Evolutionary conservation across 2,888 invertebrate genomes (phyloP), one percentile per base, ranked within the genome.

Genomic region (Drosophila trichaetosa): DNA sequence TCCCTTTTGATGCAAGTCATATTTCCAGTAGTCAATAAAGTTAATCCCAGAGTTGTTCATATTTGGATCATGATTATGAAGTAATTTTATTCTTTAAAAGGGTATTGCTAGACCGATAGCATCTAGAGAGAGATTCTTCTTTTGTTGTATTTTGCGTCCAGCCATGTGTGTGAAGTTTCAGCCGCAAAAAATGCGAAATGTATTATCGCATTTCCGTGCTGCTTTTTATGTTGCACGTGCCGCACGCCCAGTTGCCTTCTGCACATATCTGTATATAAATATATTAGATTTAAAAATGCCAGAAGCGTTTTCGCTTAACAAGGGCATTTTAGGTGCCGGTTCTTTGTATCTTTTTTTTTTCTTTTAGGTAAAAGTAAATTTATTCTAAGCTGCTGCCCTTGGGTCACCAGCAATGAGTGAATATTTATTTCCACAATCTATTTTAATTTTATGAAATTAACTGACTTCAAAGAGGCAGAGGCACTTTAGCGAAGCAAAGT

Each of bases 201-300:
- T 80, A 71, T 76, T 79, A 71, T 80, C 68, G 68, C 48, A 69
- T 76, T 76, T 79, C 72, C 71, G 72, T 71, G 72, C 65, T 56
- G 72, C 51, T 72, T 69, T 80, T 80, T 76, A 80, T 76, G 80
- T 66, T 72, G 65, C 72, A 79, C 72, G 80, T 76, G 76, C 77
- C 67, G 31, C 67, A 51, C 61, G 61, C 66, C 31, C 61, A 64
- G 58, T 40, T 69, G 61, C 57, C 54, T 34, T 31, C 18, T 6
- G 18, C 1, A 27, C 31, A 52, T 48, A 49, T 48, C 42, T n/a
- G 4, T 33, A 36, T 31, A 52, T 29, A 56, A 48, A 57, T 53
- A 57, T 57, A 68, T 61, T 80, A 60, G 73, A 79, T 89, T 90
- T 90, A 87, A 89, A 85, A 88, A 90, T 90, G 82, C 87, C 73